These are phyloP conservation scores for Meandrusa payeni DNA, from an alignment of 2,888 invertebrate genomes.

Conservation along the genomic window DNA sequence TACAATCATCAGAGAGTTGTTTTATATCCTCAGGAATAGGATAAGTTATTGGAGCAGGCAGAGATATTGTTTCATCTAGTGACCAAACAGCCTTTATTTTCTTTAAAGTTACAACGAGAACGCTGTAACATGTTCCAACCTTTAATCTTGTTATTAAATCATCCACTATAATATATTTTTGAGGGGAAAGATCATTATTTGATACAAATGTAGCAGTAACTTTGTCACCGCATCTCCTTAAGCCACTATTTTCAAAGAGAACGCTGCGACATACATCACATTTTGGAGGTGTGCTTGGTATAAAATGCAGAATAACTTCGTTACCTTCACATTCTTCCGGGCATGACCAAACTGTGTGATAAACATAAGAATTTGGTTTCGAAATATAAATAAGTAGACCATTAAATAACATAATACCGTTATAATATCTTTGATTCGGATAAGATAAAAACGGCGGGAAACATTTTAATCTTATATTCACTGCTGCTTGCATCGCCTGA, in stretches of 20 bases:
- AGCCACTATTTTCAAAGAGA: slow-evolving; percentile 63
- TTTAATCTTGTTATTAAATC: slow-evolving; percentile 53
- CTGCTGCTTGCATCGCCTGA: slow-evolving; percentile 48
- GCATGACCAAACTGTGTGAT: slow-evolving; percentile 70
- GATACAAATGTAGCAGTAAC: slow-evolving; percentile 51
- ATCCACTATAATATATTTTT: slow-evolving; percentile 48
- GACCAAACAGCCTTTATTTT: slow-evolving; percentile 51
- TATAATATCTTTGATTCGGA: slow-evolving; percentile 39
- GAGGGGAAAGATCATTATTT: slow-evolving; percentile 38
- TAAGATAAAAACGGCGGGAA: slow-evolving; percentile 40
- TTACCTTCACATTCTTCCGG: slow-evolving; percentile 70
- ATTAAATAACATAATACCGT: slow-evolving; percentile 45
- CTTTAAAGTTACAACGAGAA: slow-evolving; percentile 49
- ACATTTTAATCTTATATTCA: slow-evolving; percentile 49
- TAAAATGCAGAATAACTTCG: slow-evolving; percentile 58
- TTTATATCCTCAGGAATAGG: slow-evolving; percentile 48
- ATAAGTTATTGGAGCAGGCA: slow-evolving; percentile 45
- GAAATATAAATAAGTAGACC: slow-evolving; percentile 53
- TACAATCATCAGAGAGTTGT: slow-evolving; percentile 49
- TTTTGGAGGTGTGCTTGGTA: slow-evolving; percentile 61
- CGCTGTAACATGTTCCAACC: slow-evolving; percentile 47
- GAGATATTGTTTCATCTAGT: slow-evolving; percentile 44
- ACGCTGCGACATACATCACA: slow-evolving; percentile 57
- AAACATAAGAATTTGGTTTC: slow-evolving; percentile 54
- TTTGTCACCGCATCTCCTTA: slow-evolving; percentile 64